A percentile compares a stretch with the other conserved stretches of the same genome.
Conservation (phyloP, 2,888 invertebrate species). For the Rhabditophanes sp. region DNA sequence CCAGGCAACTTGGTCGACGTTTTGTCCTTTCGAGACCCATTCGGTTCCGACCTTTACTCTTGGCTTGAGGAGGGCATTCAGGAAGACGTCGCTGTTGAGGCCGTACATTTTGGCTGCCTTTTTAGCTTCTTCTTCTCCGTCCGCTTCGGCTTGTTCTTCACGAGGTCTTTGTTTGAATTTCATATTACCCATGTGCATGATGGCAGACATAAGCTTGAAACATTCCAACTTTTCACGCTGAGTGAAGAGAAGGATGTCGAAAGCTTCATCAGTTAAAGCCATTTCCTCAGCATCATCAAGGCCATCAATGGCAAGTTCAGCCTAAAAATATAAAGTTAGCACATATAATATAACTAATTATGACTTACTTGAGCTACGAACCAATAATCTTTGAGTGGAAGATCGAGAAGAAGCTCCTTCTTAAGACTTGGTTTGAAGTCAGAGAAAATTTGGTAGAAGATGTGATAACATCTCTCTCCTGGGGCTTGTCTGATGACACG, state of each 20-base stretch:
- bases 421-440: constrained; percentile 26
- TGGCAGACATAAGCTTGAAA: constrained; percentile 89
- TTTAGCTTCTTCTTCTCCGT: constrained; percentile 52
- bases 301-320: constrained; percentile 75
- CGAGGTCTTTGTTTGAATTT: constrained; percentile 99
- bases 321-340: too few species aligned
- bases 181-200: constrained; percentile 99
- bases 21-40: constrained; percentile 50
- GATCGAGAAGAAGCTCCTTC: constrained; percentile 28
- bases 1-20: constrained; percentile 46
- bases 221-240: constrained; percentile 87
- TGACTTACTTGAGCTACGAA: constrained; percentile 91
- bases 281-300: constrained; percentile 88
- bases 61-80: constrained; percentile 48
- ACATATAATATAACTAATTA: too few species aligned
- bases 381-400: constrained; percentile 32
- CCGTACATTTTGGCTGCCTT: constrained; percentile 29
- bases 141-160: constrained; percentile 90
- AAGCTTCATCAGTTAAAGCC: constrained; percentile 59
- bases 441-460: constrained; percentile 35
- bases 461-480: constrained; percentile 93
- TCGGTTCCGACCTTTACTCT: constrained; percentile 50
- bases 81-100: constrained; percentile 27
- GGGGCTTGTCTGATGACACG: constrained; percentile 87
- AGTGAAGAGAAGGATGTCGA: constrained; percentile 95